Evolutionary conservation across 2,797 vertebrate species (phyloP).

Genomic region (Erpetoichthys calabaricus): DNA sequence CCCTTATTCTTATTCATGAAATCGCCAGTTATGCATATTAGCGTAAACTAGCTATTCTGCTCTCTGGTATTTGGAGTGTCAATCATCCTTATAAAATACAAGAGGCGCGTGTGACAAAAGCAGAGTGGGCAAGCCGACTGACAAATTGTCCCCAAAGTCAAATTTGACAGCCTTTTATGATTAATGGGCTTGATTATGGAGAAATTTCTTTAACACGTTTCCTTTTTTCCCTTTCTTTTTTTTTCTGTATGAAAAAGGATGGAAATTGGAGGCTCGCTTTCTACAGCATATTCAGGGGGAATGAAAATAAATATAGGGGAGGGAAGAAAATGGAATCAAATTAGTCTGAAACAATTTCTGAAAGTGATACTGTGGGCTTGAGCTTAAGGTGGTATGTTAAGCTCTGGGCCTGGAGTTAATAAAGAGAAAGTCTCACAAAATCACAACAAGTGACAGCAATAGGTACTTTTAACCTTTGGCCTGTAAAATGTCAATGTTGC

Average conservation of each 20-base stretch:
- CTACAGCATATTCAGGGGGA: slow-evolving; percentile 20
- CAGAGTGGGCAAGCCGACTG: slow-evolving; percentile 41
- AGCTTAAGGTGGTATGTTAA: slow-evolving; percentile 16
- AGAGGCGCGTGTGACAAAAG: slow-evolving; percentile 45
- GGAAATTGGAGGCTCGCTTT: slow-evolving; percentile 13
- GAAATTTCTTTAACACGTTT: slow-evolving; percentile 45
- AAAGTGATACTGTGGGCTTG: slow-evolving; percentile 8
- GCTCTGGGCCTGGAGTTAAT: slow-evolving; percentile 30
- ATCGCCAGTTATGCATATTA: slow-evolving; percentile 56
- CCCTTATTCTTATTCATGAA: slow-evolving; percentile 70
- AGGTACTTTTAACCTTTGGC: background rate
- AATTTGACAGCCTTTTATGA: slow-evolving; percentile 69
- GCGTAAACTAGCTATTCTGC: slow-evolving; percentile 58
- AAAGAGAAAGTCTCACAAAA: slow-evolving; percentile 17
- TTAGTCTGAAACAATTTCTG: slow-evolving; percentile 30
- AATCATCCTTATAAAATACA: slow-evolving; percentile 61
- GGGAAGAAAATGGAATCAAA: slow-evolving; percentile 35
- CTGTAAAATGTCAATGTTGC: background rate
- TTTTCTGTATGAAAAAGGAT: slow-evolving; percentile 9
- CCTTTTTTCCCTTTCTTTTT: slow-evolving; percentile 37
- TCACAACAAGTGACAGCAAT: slow-evolving; percentile 9
- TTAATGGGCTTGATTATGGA: slow-evolving; percentile 66
- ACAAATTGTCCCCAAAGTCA: slow-evolving; percentile 73
- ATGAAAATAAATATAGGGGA: slow-evolving; percentile 18
- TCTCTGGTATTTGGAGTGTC: slow-evolving; percentile 49